Evolutionary conservation across 2,113 vertebrate species (phyloP), one percentile per base, ranked within the genome.

Genomic region (Mungos mungo): DNA sequence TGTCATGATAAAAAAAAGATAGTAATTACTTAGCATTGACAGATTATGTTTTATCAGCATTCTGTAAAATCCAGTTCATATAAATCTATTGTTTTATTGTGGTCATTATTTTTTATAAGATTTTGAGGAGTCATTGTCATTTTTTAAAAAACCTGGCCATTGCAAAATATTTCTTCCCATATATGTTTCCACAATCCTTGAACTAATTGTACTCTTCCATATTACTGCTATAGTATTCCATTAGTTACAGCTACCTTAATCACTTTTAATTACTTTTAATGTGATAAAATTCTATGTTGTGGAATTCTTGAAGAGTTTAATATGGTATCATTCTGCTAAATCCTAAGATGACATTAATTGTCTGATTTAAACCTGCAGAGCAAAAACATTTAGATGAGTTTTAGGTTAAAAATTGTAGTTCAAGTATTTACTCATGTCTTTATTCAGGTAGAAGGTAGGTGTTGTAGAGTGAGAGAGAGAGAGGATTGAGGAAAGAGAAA

Each of bases 251-350:
- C 5, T 90, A 94, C 1, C 52, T 96, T 90, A 97, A 93, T 96
- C 65, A 79, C 35, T 97, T 96, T 96, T 80, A 97, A 25, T 97
- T 97, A 90, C 88, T 96, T 14, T 91, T 76, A 93, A 69, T 86
- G 10, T 88, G 33, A 90, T 96, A 96, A 95, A n/a, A 6, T 41
- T 95, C 57, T 97, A 4, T 92, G 84, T 50, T 69, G 7, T 91
- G 69, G 72, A 94, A 14, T 19, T 85, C 31, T 95, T 96, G 19
- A 98, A 89, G 16, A 80, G 16, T 54, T 89, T 95, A 80, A 95
- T 90, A 91, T 27, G 89, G 1, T 54, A 82, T 84, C 95, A 95
- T 84, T 98, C 65, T 96, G 77, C 63, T 81, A 79, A 65, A 45
- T 35, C 29, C 12, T 94, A 90, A 93, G n/a, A 76, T 90, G 23